Conservation (phyloP, 2,797 vertebrate species). For the Champsocephalus gunnari region DNA sequence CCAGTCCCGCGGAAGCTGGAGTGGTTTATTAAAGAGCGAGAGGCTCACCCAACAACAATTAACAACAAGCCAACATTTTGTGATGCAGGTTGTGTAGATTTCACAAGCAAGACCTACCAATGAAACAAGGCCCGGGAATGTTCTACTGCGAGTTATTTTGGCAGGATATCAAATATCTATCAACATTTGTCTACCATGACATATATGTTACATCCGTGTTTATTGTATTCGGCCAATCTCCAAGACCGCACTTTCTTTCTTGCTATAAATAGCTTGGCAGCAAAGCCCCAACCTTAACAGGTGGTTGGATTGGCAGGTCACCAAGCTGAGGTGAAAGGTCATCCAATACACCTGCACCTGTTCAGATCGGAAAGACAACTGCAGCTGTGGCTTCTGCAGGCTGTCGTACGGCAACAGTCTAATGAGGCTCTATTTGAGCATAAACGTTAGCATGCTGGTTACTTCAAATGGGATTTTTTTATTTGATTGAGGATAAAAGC, state of each 20-base stretch:
- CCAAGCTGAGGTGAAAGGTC: slow-evolving; percentile 59
- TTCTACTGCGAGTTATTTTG: slow-evolving; percentile 3
- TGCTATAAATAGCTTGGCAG: slow-evolving; percentile 51
- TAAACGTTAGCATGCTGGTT: no score
- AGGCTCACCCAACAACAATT: slow-evolving; percentile 53
- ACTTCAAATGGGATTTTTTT: no score
- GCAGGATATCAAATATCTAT: slow-evolving; percentile 1
- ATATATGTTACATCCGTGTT: not conserved
- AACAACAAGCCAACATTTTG: slow-evolving; percentile 41
- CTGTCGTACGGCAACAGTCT: slow-evolving; percentile 24
- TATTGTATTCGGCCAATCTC: slow-evolving; percentile 18
- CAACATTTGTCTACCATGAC: not conserved
- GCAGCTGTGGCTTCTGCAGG: slow-evolving; percentile 60
- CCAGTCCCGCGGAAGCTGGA: slow-evolving; percentile 55
- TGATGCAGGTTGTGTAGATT: slow-evolving; percentile 37
- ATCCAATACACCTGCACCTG: slow-evolving; percentile 67
- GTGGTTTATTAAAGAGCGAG: slow-evolving; percentile 52
- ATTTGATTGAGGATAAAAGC: no score
- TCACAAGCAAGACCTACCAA: slow-evolving; percentile 24
- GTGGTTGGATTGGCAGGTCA: slow-evolving; percentile 56
- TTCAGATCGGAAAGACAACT: slow-evolving; percentile 56
- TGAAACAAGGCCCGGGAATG: slow-evolving; percentile 22
- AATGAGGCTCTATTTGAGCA: not conserved
- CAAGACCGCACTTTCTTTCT: slow-evolving; percentile 33
- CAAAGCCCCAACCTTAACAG: slow-evolving; percentile 56